Base-by-base conservation (phyloP, 2,113 vertebrate species). In the Upupa epops region DNA sequence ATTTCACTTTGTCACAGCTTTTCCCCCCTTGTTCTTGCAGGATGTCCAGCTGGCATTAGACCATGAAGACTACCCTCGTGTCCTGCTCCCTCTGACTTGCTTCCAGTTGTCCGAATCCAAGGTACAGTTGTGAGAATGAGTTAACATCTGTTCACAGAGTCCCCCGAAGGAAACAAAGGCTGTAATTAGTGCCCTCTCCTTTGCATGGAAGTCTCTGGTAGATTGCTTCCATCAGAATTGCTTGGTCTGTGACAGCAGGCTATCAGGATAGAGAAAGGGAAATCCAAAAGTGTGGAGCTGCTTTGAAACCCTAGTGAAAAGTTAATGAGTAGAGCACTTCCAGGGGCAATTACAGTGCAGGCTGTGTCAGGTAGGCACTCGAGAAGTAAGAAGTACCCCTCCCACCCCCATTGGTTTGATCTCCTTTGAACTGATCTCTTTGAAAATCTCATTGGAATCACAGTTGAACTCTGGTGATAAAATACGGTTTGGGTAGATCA, bases 381-480 rank as follows among this genome's bases (percentile, higher is more conserved):
- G 59, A 60, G 83, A 93, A 91, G 68, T 79, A 87, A 77, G 75
- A 93, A 84, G 80, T 75, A 61, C 31, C 74, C 78, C n/a, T n/a
- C n/a, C n/a, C n/a, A n/a, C n/a, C 58, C 55, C 59, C 69, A 31
- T 92, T 94, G 74, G 51, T 93, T 90, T 92, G 86, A 75, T 93
- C 81, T 84, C 29, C n/a, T 93, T 96, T 96, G 85, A 87, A 86
- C 55, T 45, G 48, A 87, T 92, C 40, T 82, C 68, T 90, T 85
- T 94, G 82, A 92, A 95, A 95, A 93, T 74, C 78, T 83, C 29
- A 83, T 93, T 92, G 86, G 89, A 89, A 85, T 88, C 89, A 40
- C 55, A 92, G 89, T 89, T 95, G 75, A 94, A 76, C 74, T 94
- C 49, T 64, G 0, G 0, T 74, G 81, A 89, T 92, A 89, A 92